A percentile compares a stretch with the other conserved stretches of the same genome.
Conservation (phyloP, 2,113 vertebrate species). For the Isichthys henryi region DNA sequence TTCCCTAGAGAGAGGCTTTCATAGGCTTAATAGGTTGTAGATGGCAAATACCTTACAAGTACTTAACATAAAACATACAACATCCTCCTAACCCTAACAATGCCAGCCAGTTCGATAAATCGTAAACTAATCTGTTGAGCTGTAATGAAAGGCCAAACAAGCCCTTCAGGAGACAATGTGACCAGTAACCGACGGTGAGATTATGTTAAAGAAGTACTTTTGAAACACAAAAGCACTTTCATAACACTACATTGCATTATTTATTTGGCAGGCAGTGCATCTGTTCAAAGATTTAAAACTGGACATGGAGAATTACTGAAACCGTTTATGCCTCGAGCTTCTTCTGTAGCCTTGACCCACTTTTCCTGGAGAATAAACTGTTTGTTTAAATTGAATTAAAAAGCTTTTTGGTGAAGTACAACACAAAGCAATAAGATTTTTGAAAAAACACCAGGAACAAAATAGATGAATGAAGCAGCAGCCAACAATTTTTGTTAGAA, state of each 20-base stretch:
- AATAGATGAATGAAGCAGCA: neutral
- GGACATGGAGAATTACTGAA: neutral
- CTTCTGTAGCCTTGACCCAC: neutral
- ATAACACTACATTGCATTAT: neutral
- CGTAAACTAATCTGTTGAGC: neutral
- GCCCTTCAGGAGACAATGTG: neutral
- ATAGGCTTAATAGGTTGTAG: neutral
- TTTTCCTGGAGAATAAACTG: neutral
- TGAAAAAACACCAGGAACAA: neutral
- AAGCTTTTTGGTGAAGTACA: neutral
- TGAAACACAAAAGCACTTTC: neutral
- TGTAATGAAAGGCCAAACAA: neutral
- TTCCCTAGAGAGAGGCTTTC: neutral
- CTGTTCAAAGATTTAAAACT: neutral
- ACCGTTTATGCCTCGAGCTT: neutral
- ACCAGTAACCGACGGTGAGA: neutral
- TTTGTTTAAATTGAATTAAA: neutral
- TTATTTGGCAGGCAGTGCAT: neutral
- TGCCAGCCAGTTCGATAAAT: neutral
- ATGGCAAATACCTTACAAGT: neutral
- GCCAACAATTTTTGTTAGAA: neutral
- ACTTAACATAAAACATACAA: neutral
- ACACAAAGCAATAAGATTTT: neutral
- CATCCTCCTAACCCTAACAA: neutral
- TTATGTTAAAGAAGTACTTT: neutral